phyloP scores from a whole-genome alignment of 2,113 vertebrate species.

The Myotis brandtii region DNA sequence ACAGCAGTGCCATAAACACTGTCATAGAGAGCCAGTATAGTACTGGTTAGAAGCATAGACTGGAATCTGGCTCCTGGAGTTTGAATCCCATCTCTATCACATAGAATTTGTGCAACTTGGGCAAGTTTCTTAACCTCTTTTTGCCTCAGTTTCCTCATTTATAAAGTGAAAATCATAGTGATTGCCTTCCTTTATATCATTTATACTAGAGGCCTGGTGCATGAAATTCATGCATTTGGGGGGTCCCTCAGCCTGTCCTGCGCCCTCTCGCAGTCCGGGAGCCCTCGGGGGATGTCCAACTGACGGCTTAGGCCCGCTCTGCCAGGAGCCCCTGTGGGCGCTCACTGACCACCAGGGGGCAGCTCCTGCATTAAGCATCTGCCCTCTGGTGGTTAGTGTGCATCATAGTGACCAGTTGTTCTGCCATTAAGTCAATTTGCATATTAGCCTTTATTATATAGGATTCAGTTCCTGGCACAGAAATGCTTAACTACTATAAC shows the following conservation, averaged over 20 bases:
- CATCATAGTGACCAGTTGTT: too few relatives aligned
- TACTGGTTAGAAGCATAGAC: fast-evolving
- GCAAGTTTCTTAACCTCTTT: neutral
- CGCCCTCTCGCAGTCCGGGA: too few relatives aligned
- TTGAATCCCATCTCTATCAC: neutral
- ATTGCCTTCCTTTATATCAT: neutral
- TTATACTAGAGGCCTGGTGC: neutral
- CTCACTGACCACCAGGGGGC: too few relatives aligned
- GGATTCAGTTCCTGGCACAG: neutral
- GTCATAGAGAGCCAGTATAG: fast-evolving
- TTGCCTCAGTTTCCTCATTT: neutral
- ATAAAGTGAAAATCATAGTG: neutral
- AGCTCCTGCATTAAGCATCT: too few relatives aligned
- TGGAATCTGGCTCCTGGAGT: neutral
- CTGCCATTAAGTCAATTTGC: too few relatives aligned
- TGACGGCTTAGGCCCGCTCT: too few relatives aligned
- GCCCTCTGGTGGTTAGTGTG: too few relatives aligned
- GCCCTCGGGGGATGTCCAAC: too few relatives aligned
- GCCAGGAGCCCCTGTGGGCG: too few relatives aligned
- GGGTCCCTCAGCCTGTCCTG: too few relatives aligned
- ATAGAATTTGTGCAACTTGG: neutral
- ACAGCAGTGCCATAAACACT: neutral
- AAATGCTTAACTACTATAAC: neutral
- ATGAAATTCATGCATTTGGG: too few relatives aligned
- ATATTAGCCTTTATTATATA: too few relatives aligned